A percentile compares a stretch with the other conserved stretches of the same genome.
These are phyloP conservation scores for Drosophila meridiana DNA, from an alignment of 2,888 invertebrate species.

Conservation along the genomic window DNA sequence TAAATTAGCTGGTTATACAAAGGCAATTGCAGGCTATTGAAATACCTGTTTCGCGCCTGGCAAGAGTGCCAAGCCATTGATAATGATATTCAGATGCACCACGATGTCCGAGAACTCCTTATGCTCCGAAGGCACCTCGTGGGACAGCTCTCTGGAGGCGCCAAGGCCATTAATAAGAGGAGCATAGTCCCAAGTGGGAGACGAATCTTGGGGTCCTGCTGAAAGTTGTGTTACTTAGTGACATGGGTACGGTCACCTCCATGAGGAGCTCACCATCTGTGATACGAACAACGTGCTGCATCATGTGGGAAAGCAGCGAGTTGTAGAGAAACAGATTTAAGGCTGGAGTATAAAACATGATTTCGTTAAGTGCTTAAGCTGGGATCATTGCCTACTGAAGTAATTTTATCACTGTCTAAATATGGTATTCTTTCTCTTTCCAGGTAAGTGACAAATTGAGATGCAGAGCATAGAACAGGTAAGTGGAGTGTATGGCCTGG, in stretches of 20 bases:
- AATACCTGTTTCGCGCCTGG: slow-evolving; percentile 20
- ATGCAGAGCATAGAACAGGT: slow-evolving; percentile 13
- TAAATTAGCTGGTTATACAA: not conserved
- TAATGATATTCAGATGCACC: not conserved
- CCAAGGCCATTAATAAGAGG: not conserved
- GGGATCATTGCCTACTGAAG: not conserved
- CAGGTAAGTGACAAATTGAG: slow-evolving; percentile 61
- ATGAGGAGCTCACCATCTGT: slow-evolving; percentile 12
- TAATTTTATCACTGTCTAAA: not conserved
- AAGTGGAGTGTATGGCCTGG: slow-evolving; percentile 32
- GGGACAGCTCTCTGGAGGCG: no score
- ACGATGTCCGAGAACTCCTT: not conserved
- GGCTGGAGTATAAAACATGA: slow-evolving; percentile 8
- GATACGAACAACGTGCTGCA: not conserved
- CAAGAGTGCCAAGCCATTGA: slow-evolving; percentile 17
- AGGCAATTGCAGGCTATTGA: accelerated
- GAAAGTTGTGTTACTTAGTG: not conserved
- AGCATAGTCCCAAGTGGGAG: not conserved
- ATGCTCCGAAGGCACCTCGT: not conserved
- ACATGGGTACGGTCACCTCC: no score
- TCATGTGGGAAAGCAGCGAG: not conserved
- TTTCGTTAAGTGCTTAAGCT: not conserved
- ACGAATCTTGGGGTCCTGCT: not conserved
- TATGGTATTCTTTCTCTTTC: slow-evolving; percentile 20
- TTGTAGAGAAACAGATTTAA: slow-evolving; percentile 32